Conservation (phyloP, 2,797 vertebrate genomes). For the Esox lucius region DNA sequence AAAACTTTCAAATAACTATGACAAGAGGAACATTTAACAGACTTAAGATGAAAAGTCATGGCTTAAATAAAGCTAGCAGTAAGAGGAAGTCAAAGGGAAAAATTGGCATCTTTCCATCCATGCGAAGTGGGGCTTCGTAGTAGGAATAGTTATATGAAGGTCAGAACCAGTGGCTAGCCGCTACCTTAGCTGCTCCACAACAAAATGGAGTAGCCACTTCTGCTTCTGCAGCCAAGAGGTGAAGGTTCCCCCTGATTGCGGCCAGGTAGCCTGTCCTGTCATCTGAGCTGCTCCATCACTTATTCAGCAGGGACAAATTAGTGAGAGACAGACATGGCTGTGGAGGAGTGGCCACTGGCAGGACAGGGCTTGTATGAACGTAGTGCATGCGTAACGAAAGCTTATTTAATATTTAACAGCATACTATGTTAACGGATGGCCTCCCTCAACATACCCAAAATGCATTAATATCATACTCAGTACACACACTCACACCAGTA, state of each 20-base stretch:
- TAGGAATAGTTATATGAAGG: too few relatives aligned
- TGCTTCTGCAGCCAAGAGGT: too few relatives aligned
- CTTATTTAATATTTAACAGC: background rate
- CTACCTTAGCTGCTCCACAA: too few relatives aligned
- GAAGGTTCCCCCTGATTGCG: background rate
- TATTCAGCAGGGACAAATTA: slow-evolving; percentile 67
- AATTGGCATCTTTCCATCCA: too few relatives aligned
- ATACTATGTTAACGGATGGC: background rate
- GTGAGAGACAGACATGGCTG: slow-evolving; percentile 39
- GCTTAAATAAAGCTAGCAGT: too few relatives aligned
- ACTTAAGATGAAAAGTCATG: too few relatives aligned
- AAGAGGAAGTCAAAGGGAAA: too few relatives aligned
- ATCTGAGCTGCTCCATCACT: slow-evolving; percentile 43
- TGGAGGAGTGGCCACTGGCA: slow-evolving; percentile 31
- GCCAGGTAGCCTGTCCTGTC: slow-evolving; percentile 12
- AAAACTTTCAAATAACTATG: too few relatives aligned
- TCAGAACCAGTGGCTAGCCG: too few relatives aligned
- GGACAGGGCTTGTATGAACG: slow-evolving; percentile 3
- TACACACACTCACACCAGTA: background rate
- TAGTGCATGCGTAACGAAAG: background rate
- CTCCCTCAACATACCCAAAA: background rate
- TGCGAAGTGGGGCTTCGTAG: too few relatives aligned
- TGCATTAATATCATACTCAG: background rate
- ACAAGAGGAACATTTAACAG: too few relatives aligned
- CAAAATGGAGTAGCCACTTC: too few relatives aligned